phyloP scores from a whole-genome alignment of 2,113 vertebrate species.

The Centropus bengalensis region DNA sequence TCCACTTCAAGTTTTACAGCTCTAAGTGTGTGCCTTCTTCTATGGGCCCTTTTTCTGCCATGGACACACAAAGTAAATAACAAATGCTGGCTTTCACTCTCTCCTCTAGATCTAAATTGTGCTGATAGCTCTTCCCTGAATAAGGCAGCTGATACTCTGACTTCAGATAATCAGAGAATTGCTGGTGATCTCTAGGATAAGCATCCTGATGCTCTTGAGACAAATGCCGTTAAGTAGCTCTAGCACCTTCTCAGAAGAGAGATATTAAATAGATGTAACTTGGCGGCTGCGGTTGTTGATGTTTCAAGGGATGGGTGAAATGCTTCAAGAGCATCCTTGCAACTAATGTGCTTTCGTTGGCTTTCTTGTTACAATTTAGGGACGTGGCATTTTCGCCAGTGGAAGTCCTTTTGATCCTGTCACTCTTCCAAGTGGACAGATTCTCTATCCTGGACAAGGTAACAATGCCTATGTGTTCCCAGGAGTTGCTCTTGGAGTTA shows the following conservation, averaged over 20 bases:
- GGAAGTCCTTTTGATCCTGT: slow-evolving; percentile 95
- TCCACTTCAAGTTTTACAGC: neutral
- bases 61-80: neutral
- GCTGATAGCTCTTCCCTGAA: neutral
- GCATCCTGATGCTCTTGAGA: neutral
- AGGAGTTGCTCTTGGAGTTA: slow-evolving; percentile 89
- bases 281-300: neutral
- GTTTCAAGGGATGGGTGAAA: neutral
- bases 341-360: neutral
- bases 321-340: neutral
- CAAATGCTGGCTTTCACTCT: neutral
- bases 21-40: neutral
- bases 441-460: slow-evolving; percentile 91
- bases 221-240: neutral
- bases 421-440: slow-evolving; percentile 86
- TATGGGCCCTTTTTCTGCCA: neutral
- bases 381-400: slow-evolving; percentile 92
- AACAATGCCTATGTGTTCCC: slow-evolving; percentile 99
- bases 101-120: neutral
- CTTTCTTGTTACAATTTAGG: slow-evolving; percentile 76
- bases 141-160: neutral
- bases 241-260: neutral
- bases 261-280: neutral
- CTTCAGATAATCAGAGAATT: neutral
- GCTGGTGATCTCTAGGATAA: neutral